Evolutionary conservation across 2,888 invertebrate species (phyloP).

Genomic region (Spialia ferax): DNA sequence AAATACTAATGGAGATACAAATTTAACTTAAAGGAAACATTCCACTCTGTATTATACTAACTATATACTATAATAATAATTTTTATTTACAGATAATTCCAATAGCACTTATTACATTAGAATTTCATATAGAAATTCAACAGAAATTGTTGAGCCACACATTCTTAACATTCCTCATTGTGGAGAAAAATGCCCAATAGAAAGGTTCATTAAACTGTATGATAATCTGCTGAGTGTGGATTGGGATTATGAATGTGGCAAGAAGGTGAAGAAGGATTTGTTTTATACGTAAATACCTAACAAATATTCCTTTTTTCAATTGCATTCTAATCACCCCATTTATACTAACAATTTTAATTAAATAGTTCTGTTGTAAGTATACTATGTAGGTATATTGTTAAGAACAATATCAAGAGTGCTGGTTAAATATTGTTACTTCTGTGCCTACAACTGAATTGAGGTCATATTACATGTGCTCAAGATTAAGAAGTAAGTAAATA

Average conservation of each 20-base stretch:
- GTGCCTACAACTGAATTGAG: too few species aligned
- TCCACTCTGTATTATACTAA: too few species aligned
- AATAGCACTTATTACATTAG: conserved; percentile 57
- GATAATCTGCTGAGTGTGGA: conserved; percentile 87
- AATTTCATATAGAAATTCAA: conserved; percentile 90
- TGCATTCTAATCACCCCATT: neutral
- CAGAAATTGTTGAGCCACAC: conserved; percentile 81
- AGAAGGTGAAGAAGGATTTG: conserved; percentile 58
- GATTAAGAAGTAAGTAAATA: too few species aligned
- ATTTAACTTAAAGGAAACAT: too few species aligned
- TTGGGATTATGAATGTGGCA: conserved; percentile 89
- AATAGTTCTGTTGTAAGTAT: too few species aligned
- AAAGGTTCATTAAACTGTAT: conserved; percentile 80
- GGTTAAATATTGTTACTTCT: too few species aligned
- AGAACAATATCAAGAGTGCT: too few species aligned
- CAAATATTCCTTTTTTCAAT: neutral
- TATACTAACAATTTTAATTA: too few species aligned
- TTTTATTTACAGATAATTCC: conserved; percentile 51
- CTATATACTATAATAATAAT: neutral
- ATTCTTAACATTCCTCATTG: conserved; percentile 89
- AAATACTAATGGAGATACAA: too few species aligned
- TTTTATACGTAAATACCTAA: conserved; percentile 34
- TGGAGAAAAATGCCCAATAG: conserved; percentile 87
- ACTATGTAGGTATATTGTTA: too few species aligned
- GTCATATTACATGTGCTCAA: too few species aligned